These are phyloP conservation scores for Drosophila rufa DNA, from an alignment of 1,140 invertebrate genomes.

Conservation along the genomic window DNA sequence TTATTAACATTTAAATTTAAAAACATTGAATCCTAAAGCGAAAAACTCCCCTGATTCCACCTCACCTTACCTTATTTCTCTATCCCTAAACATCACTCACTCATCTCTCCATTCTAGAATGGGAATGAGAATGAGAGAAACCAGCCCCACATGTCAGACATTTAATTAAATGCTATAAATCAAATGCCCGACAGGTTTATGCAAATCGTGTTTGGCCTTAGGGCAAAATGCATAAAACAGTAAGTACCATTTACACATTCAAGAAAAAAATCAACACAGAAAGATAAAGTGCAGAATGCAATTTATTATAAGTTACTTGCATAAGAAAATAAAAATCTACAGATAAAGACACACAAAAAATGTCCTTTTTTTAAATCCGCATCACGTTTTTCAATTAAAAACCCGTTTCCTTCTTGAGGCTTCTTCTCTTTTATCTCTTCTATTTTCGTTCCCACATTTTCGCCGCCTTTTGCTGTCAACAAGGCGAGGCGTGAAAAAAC, in stretches of 20 bases:
- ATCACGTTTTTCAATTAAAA: conserved; percentile 82
- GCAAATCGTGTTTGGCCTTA: conserved; percentile 53
- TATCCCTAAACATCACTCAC: background rate
- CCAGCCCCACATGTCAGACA: conserved; percentile 28
- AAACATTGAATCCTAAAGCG: background rate
- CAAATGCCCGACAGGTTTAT: conserved; percentile 66
- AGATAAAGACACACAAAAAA: background rate
- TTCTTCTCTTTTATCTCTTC: conserved; percentile 1
- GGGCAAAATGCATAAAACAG: conserved; percentile 33
- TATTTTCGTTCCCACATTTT: conserved; percentile 11
- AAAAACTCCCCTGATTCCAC: background rate
- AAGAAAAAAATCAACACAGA: conserved; percentile 11
- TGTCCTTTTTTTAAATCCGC: conserved; percentile 17
- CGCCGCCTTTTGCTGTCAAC: conserved; percentile 41
- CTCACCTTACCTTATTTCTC: background rate
- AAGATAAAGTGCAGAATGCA: conserved; percentile 16
- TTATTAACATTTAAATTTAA: background rate
- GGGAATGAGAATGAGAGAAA: background rate
- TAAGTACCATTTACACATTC: conserved; percentile 8
- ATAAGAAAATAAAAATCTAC: background rate
- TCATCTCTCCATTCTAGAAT: background rate
- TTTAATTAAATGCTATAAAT: conserved; percentile 79
- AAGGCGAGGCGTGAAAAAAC: conserved; percentile 39
- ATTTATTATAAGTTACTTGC: background rate
- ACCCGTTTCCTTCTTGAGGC: conserved; percentile 42